Base-by-base conservation (phyloP, 2,113 vertebrate genomes). In the Anolis sagrei region DNA sequence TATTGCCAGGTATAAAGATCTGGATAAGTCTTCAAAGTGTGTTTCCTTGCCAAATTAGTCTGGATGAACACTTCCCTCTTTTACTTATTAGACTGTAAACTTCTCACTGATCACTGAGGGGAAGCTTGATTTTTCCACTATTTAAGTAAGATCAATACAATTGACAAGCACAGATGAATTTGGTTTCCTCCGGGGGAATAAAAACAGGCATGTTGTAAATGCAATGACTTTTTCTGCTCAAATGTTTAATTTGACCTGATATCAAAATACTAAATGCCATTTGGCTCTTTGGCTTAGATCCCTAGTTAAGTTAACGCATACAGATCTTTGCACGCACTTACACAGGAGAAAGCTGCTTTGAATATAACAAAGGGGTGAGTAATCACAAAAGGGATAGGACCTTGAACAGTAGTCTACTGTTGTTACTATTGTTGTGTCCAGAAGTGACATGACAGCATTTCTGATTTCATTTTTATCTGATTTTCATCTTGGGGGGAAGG, bases 121-220 rank as follows among this genome's bases (percentile, higher is more conserved):
- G 44, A 62, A 76, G 58, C n/a, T 51, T 76, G 82, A 76, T 76
- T 84, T 84, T 84, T 84, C 82, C 39, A 34, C 21, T 76, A 64
- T 84, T 84, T 84, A 84, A 84, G 58, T 49, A 49, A 18, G 44
- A 49, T 76, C 82, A 51, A 76, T 84, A 76, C 48, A 64, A 76
- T 76, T 34, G 54, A 76, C 82, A 76, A 76, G 49, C 44, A 54
- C 80, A 70, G 44, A 70, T 81, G 68, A 81, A 81, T 70, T 81
- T 23, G n/a, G 66, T 81, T 81, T 27, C 27, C 73, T 84, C 73
- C 48, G 61, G 73, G 61, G 74, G 62, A 84, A 84, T 66, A 76
- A 76, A 58, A 36, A 32, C 58, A 51, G 73, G 54, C 13, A 32
- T 25, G 23, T 76, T 66, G 39, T 68, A 73, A 66, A 76, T 49